A percentile compares a stretch with the other conserved stretches of the same genome.
Evolutionary conservation across 1,140 invertebrate species (phyloP).

Genomic region (Caerostris extrusa): DNA sequence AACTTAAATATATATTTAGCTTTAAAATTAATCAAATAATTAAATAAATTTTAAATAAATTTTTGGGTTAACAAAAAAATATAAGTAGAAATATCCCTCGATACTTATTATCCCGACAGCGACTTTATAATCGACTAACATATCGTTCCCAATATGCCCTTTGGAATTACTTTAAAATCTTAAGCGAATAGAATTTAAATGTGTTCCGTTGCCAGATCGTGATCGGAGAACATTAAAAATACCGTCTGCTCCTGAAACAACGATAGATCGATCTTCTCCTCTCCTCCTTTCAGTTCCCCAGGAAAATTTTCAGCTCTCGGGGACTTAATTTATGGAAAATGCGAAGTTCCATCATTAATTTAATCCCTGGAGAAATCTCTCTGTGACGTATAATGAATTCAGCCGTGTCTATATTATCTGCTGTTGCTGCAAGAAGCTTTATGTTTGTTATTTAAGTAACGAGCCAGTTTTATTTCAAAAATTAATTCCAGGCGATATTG

Average conservation of each 20-base stretch:
- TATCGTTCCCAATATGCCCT: neutral
- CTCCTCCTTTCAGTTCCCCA: neutral
- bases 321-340: neutral
- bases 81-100: neutral
- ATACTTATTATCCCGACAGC: neutral
- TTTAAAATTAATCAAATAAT: too few relatives aligned
- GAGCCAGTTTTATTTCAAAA: neutral
- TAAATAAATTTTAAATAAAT: too few relatives aligned
- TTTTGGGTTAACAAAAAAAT: too few relatives aligned
- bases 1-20: too few relatives aligned
- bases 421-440: neutral
- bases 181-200: neutral
- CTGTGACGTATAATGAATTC: neutral
- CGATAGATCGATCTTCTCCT: neutral
- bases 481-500: neutral
- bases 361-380: neutral
- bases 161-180: neutral
- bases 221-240: neutral
- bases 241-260: neutral
- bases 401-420: neutral
- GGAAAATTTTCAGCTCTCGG: neutral
- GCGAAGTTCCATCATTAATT: neutral
- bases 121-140: too few relatives aligned
- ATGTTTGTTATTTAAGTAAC: neutral
- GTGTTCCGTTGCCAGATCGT: neutral